These are phyloP conservation scores for Cyanistes caeruleus DNA, from an alignment of 2,113 vertebrate species.

Conservation along the genomic window DNA sequence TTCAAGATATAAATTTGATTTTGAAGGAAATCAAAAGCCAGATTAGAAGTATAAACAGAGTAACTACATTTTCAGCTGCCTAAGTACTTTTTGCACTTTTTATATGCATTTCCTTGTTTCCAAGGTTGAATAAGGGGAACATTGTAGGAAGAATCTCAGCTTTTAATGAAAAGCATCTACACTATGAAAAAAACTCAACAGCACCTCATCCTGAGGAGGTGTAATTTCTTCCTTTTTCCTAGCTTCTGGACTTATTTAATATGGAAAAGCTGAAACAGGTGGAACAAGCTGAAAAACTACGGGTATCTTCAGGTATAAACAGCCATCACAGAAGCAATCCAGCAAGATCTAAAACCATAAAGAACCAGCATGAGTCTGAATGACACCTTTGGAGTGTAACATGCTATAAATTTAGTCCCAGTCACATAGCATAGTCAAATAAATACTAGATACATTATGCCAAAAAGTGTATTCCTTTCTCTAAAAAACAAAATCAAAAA, in stretches of 20 bases:
- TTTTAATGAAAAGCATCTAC: background rate
- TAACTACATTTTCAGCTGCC: background rate
- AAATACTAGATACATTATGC: background rate
- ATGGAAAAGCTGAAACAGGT: background rate
- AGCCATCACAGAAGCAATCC: background rate
- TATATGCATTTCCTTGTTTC: background rate
- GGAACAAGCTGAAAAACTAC: background rate
- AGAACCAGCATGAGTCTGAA: background rate
- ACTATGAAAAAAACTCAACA: background rate
- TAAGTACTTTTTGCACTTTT: background rate
- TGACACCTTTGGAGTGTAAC: background rate
- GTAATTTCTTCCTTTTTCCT: background rate
- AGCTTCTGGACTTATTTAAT: background rate
- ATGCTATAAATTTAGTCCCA: background rate
- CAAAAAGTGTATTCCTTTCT: background rate
- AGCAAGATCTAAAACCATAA: background rate
- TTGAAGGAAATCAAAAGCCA: background rate
- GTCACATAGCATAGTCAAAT: background rate
- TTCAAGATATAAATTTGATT: background rate
- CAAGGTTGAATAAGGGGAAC: background rate
- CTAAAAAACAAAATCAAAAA: no score
- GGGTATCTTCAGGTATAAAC: background rate
- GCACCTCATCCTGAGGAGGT: background rate
- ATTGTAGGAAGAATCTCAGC: background rate
- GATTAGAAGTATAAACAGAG: background rate